Evolutionary conservation across 2,888 invertebrate genomes (phyloP), one percentile per base, ranked within the genome.

Genomic region (Aleiodes testaceus): DNA sequence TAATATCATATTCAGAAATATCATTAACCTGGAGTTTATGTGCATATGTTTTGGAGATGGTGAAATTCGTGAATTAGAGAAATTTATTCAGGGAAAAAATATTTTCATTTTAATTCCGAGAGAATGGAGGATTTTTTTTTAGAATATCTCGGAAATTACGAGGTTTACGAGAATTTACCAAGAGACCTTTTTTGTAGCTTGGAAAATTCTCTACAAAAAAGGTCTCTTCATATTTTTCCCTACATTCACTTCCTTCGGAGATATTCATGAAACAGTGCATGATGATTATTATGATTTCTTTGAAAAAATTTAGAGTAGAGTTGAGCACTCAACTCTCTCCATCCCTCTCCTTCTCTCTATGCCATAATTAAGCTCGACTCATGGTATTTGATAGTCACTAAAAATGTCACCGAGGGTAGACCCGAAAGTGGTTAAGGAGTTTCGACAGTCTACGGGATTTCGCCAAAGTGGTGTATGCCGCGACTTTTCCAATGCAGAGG

Each of bases 301-400:
- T 7, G 3, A 12, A 36, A 63, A 55, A 61, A 18, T 42, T 16
- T 5, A 49, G 26, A n/a, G n/a, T 20, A 6, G 20, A 50, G 9
- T 50, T 50, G 2, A 16, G 36, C 9, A 50, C 50, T 50, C 9
- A 5, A 50, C 9, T 9, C 2, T 50, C 16, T 50, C 20, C 7
- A 16, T 50, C 50, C 5, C 6, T 50, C 50, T 18, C 16, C 72
- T 75, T 76, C 76, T 79, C 70, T 77, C 72, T 80, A 79, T 77
- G 80, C 82, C 82, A 83, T 86, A 87, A 87, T 87, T 85, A 87
- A 87, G 85, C 82, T 78, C 77, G 36, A 16, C 49, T 78, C 79
- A 79, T 80, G 83, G 84, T 83, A 86, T 85, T 86, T 87, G 86
- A 87, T 86, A 83, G 86, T 85, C 84, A 87, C 87, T 87, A 86